Evolutionary conservation across 2,113 vertebrate species (phyloP).

Genomic region (Gyps fulvus): DNA sequence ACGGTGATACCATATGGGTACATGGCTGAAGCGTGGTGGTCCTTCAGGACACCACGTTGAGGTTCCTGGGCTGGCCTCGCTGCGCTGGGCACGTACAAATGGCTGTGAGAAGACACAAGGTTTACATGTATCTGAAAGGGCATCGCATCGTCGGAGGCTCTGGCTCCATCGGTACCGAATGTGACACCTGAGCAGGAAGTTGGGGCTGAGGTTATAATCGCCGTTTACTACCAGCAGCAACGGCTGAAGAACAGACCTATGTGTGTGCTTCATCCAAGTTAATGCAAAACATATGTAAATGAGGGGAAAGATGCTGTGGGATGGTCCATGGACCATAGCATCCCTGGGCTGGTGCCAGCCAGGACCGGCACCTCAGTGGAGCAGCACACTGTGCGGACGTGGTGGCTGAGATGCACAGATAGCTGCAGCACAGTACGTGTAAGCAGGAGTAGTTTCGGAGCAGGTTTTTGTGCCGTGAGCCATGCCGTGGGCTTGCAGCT

Average conservation of each 20-base stretch:
- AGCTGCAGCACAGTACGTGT: fast-evolving
- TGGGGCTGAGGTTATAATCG: neutral
- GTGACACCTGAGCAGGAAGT: neutral
- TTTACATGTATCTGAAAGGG: neutral
- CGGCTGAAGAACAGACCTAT: neutral
- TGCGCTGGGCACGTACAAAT: neutral
- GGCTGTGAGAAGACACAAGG: neutral
- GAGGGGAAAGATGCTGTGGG: neutral
- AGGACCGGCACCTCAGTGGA: neutral
- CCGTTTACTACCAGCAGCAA: neutral
- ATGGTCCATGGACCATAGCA: fast-evolving
- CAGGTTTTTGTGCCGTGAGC: neutral
- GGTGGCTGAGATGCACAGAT: neutral
- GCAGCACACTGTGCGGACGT: neutral
- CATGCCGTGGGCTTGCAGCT: fast-evolving
- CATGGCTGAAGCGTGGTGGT: fast-evolving
- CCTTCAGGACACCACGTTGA: neutral
- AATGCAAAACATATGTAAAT: neutral
- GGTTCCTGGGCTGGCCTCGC: neutral
- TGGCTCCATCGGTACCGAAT: fast-evolving
- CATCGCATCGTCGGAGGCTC: neutral
- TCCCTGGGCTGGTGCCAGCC: neutral
- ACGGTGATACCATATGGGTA: fast-evolving
- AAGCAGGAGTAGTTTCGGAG: neutral
- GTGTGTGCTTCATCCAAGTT: neutral